Conservation (phyloP, 2,888 invertebrate species). For the Penaeus monodon region DNA sequence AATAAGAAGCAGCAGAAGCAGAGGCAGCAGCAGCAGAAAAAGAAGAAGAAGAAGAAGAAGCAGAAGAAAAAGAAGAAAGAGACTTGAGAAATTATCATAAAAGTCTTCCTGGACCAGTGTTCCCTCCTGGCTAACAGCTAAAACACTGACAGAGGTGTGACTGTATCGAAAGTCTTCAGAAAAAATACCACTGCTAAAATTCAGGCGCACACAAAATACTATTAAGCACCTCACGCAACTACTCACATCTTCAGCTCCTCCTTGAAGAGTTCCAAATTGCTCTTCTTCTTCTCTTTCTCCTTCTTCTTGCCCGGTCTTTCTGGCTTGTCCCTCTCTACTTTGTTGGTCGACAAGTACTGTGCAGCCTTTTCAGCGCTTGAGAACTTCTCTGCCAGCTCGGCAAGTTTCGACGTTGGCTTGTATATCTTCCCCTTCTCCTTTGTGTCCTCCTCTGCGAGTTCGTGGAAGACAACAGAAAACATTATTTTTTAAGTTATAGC, state of each 20-base stretch:
- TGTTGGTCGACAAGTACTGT: conserved; percentile 32
- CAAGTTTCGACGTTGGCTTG: conserved; percentile 86
- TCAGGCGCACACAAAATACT: too few species aligned
- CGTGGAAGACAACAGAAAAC: conserved; percentile 1
- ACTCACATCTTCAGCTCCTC: conserved; percentile 94
- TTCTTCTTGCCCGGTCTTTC: conserved; percentile 78
- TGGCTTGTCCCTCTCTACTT: conserved; percentile 71
- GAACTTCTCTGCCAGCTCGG: conserved; percentile 75
- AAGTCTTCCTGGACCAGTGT: too few species aligned
- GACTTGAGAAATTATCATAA: too few species aligned
- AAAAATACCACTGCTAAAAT: too few species aligned
- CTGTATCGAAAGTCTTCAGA: too few species aligned
- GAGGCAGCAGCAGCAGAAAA: too few species aligned
- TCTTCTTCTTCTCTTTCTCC: conserved; percentile 88
- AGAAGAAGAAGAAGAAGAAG: too few species aligned
- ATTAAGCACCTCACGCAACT: background rate
- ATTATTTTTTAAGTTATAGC: background rate
- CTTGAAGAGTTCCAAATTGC: conserved; percentile 97
- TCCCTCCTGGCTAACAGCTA: too few species aligned
- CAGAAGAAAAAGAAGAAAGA: too few species aligned
- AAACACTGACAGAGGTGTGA: too few species aligned
- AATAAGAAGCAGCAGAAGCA: too few species aligned
- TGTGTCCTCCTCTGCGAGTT: conserved; percentile 83
- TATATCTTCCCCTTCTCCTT: conserved; percentile 91
- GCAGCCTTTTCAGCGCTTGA: conserved; percentile 63